Evolutionary conservation across 2,113 vertebrate species (phyloP).

Genomic region (Brachirus orientalis): DNA sequence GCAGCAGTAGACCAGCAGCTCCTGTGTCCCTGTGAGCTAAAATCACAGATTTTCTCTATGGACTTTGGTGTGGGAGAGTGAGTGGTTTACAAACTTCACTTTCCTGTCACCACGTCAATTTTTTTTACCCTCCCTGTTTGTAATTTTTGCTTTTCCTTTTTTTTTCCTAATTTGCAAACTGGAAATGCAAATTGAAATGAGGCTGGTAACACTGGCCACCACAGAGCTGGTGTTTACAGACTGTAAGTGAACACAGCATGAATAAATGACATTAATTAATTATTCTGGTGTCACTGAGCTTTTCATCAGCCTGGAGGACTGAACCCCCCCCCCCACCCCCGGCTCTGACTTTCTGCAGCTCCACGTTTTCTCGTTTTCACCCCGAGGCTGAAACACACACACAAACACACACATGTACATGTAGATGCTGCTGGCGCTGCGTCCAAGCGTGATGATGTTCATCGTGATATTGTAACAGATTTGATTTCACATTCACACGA

Average conservation of each 20-base stretch:
- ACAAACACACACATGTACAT: too few species aligned
- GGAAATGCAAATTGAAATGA: too few species aligned
- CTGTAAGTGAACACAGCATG: neutral
- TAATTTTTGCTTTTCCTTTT: too few species aligned
- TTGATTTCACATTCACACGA: slow-evolving; percentile 35
- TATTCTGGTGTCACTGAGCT: neutral
- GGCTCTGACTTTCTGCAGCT: neutral
- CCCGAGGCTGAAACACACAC: neutral
- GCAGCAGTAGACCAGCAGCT: too few species aligned
- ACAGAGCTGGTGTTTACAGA: neutral
- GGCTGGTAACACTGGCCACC: neutral
- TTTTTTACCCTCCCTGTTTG: too few species aligned
- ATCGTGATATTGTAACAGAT: slow-evolving; percentile 37
- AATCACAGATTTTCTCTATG: too few species aligned
- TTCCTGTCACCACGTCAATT: too few species aligned
- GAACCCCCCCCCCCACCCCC: neutral
- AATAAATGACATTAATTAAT: neutral
- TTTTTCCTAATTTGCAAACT: too few species aligned
- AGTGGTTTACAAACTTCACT: too few species aligned
- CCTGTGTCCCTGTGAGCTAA: too few species aligned
- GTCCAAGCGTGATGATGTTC: slow-evolving; percentile 21
- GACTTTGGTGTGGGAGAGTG: too few species aligned
- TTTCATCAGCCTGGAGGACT: neutral
- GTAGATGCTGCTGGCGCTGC: too few species aligned
- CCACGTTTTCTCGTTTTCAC: slow-evolving; percentile 12